A percentile compares a stretch with the other conserved stretches of the same genome.
Conservation (phyloP, 2,888 invertebrate genomes). For the Rhagonycha lutea region DNA sequence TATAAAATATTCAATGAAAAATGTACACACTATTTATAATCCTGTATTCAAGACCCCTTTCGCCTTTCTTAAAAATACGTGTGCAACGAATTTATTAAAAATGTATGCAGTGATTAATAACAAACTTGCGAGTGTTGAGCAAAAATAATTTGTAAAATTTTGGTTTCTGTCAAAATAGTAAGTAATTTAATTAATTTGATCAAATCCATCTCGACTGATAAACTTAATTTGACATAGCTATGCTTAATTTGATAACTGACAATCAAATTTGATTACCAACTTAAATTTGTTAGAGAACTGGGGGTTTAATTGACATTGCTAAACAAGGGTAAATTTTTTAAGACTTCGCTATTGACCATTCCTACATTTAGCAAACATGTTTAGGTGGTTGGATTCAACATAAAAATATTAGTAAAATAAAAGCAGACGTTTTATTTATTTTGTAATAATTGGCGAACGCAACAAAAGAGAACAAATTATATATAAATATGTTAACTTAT, state of each 20-base stretch:
- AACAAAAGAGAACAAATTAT: background rate
- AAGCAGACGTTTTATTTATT: background rate
- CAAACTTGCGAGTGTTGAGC: background rate
- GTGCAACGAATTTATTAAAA: background rate
- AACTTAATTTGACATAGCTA: background rate
- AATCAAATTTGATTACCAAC: slow-evolving; percentile 2
- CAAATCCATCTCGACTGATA: background rate
- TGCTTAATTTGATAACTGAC: slow-evolving; percentile 1
- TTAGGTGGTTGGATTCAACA: background rate
- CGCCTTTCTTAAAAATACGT: background rate
- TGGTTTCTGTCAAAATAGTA: background rate
- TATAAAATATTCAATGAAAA: background rate
- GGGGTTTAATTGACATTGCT: background rate
- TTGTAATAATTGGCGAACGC: background rate
- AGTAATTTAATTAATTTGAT: background rate
- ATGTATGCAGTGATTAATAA: background rate
- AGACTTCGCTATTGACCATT: background rate
- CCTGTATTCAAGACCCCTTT: background rate
- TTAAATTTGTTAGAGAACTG: background rate
- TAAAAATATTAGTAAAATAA: background rate
- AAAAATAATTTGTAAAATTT: background rate
- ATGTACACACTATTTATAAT: background rate
- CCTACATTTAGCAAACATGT: background rate
- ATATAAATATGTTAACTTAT: background rate
- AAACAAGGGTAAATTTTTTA: background rate